Evolutionary conservation across 2,888 invertebrate species (phyloP).

Genomic region (Ypsolopha scabrella): DNA sequence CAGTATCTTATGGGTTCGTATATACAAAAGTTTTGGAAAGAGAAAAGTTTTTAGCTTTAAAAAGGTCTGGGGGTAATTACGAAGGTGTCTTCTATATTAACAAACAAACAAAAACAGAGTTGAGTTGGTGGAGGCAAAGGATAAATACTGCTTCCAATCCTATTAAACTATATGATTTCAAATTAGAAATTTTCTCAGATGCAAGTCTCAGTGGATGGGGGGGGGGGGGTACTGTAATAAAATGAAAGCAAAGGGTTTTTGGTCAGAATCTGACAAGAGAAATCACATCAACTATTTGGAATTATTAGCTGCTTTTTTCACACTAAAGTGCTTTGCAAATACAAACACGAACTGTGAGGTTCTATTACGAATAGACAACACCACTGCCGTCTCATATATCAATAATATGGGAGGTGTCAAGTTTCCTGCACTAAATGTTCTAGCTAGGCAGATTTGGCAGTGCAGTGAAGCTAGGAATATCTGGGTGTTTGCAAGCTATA

Average conservation of each 20-base stretch:
- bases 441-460: no score
- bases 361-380: conserved; percentile 6
- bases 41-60: neutral
- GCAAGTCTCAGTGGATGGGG: neutral
- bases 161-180: neutral
- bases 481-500: no score
- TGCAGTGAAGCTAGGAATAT: no score
- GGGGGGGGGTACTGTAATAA: neutral
- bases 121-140: neutral
- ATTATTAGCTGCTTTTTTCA: conserved; percentile 4
- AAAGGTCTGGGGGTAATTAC: neutral
- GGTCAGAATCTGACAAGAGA: neutral
- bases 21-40: neutral
- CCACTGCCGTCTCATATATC: conserved; percentile 9
- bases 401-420: no score
- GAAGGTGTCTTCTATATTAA: neutral
- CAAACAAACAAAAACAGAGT: neutral
- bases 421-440: no score
- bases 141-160: neutral
- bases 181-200: neutral
- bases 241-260: conserved; percentile 1
- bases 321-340: conserved; percentile 1
- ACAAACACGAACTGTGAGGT: neutral
- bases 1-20: neutral
- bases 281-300: conserved; percentile 6